Base-by-base conservation (phyloP, 2,113 vertebrate species). In the Thalassoma bifasciatum region DNA sequence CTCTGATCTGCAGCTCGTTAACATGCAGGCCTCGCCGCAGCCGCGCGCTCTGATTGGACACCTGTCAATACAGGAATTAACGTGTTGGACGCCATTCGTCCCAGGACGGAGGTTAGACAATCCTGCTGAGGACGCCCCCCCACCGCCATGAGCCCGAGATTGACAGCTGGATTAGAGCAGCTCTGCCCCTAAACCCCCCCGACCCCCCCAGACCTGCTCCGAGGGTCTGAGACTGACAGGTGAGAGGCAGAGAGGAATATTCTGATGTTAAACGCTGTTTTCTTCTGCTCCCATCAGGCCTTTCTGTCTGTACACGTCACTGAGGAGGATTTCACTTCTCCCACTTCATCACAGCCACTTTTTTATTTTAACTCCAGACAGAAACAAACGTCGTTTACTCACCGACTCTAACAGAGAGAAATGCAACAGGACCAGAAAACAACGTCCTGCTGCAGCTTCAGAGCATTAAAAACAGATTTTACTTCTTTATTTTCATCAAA, bases 41-140 rank as follows among this genome's bases (percentile, higher is more conserved):
- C 51, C 30, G 49, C 66, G 36, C 54, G 46, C 52, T 83, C 75
- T 87, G 84, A 89, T 86, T 86, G 87, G 84, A 81, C 79, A 83
- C 84, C 81, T 84, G 86, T 92, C 89, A 86, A 91, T 88, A 88
- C 16, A 80, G 75, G 84, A 88, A 85, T 90, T 90, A 89, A 83
- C 37, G 58, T 75, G 77, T 79, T 74, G 79, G 61, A 50, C 52
- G 26, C 66, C 46, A 66, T 6, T 30, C 53, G 4, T 57, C 51
- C 46, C 19, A 49, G 67, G 86, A 80, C 84, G 58, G 81, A 66
- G 73, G 79, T 83, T 82, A 70, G 65, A 72, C 67, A 78, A 64
- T 68, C 81, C 83, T 79, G 72, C 54, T 42, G 70, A 78, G 81
- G 79, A 79, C 70, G 64, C 73, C 79, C 82, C 65, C 17, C 26